These are phyloP conservation scores for Apotomis turbidana DNA, from an alignment of 2,888 invertebrate genomes.

Conservation along the genomic window DNA sequence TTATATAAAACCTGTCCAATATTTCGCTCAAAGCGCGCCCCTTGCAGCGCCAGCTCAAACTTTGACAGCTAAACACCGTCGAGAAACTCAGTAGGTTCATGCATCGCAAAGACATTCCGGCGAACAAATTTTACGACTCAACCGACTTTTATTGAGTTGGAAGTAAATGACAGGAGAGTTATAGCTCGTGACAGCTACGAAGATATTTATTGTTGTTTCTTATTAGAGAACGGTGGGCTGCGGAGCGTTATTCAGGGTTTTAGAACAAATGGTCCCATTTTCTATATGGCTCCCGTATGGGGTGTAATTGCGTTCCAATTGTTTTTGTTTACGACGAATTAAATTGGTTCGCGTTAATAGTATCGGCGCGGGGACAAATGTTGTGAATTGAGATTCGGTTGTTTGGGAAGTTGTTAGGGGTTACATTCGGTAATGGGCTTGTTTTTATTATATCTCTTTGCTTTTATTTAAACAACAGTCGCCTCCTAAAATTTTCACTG, in stretches of 20 bases:
- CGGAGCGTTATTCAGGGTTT: slow-evolving; percentile 27
- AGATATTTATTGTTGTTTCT: slow-evolving; percentile 40
- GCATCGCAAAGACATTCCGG: slow-evolving; percentile 49
- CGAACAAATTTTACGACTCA: slow-evolving; percentile 48
- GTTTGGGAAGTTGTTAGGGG: background rate
- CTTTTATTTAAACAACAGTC: background rate
- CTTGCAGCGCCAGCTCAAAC: slow-evolving; percentile 43
- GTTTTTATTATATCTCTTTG: background rate
- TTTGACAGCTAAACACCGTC: slow-evolving; percentile 55
- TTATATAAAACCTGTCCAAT: background rate
- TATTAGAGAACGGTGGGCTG: slow-evolving; percentile 34
- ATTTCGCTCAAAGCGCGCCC: slow-evolving; percentile 26
- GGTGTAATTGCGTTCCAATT: slow-evolving; percentile 35
- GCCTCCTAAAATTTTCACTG: too few species aligned
- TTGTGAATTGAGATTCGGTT: slow-evolving; percentile 6
- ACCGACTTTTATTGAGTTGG: slow-evolving; percentile 52
- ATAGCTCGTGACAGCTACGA: slow-evolving; percentile 34
- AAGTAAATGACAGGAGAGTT: slow-evolving; percentile 46
- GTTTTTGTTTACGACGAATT: slow-evolving; percentile 35
- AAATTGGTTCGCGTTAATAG: slow-evolving; percentile 29
- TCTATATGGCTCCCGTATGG: slow-evolving; percentile 20
- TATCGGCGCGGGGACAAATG: slow-evolving; percentile 7
- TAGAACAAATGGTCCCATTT: slow-evolving; percentile 34
- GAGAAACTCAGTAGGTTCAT: slow-evolving; percentile 50
- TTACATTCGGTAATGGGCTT: background rate